Conservation (phyloP, 53 echinoderm and acorn worm species). For the Apostichopus leukothele region DNA sequence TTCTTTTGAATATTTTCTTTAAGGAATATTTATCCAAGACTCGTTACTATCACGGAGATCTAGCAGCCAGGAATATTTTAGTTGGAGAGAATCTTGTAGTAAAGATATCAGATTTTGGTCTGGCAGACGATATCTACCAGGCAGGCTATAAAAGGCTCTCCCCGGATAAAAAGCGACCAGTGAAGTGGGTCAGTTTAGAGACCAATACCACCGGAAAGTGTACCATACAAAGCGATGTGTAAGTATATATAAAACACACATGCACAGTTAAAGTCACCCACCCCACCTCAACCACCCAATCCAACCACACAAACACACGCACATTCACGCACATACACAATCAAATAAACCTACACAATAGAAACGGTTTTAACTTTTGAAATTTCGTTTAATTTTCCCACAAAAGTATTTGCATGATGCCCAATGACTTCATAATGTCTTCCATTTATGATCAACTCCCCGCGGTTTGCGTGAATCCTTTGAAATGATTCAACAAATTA, state of each 20-base stretch:
- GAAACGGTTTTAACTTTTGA: too few species aligned
- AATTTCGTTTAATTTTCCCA: too few species aligned
- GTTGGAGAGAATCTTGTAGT: conserved; percentile 74
- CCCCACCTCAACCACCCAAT: too few species aligned
- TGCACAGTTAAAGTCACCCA: background rate
- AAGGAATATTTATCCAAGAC: conserved; percentile 88
- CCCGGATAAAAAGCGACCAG: conserved; percentile 77
- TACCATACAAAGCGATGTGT: conserved; percentile 94
- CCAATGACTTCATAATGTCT: too few species aligned
- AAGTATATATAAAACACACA: conserved; percentile 42
- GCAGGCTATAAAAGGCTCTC: conserved; percentile 81
- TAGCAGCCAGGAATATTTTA: conserved; percentile 83
- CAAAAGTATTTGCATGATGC: too few species aligned
- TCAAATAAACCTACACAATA: too few species aligned
- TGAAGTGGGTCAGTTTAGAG: conserved; percentile 95
- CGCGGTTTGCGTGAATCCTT: too few species aligned
- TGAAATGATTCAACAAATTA: too few species aligned
- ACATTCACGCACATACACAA: too few species aligned
- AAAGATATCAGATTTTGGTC: conserved; percentile 87
- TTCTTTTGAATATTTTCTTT: background rate
- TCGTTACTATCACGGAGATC: conserved; percentile 86
- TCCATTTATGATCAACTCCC: too few species aligned
- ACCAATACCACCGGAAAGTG: conserved; percentile 80
- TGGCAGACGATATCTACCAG: conserved; percentile 92
- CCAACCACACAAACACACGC: too few species aligned